Base-by-base conservation (phyloP, 2,888 invertebrate species). In the Tachystola acroxantha region DNA sequence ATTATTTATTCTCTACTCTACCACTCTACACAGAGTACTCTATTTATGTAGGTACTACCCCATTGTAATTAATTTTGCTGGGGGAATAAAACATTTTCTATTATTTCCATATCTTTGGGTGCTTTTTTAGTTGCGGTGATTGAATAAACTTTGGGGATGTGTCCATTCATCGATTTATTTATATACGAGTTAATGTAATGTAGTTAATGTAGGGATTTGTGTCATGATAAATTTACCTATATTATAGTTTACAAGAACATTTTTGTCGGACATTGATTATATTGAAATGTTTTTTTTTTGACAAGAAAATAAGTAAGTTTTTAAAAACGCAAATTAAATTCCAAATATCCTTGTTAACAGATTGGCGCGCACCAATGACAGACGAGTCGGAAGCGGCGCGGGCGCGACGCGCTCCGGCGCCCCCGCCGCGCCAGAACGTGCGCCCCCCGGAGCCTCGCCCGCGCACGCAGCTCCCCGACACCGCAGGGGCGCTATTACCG, bases 341-440 rank as follows among this genome's bases (percentile, higher is more conserved):
- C 12, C 1, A 16, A 26, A 27, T 27, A 7, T 12, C 20, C 13
- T 72, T 65, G 50, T 58, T 52, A 22, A 42, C 70, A 85, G 85
- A 85, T 84, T 85, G 85, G 85, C 85, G 85, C 75, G 81, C 84
- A 59, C 85, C 85, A 61, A 85, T 85, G 85, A 65, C 75, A 40
- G 85, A 85, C 60, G 85, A 84, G 57, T 55, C 78, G 68, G 84
- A 84, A 69, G 77, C 72, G 69, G 74, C 71, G 56, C 64, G 79
- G 70, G 71, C 64, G 47, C 65, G 80, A 55, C 80, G 84, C 50
- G 71, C 71, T 53, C 51, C 76, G 45, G 74, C 79, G 56, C 80
- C 79, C 50, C 77, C 78, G 59, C 78, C 78, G 57, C 72, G 73
- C 16, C 71, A 64, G 36, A 36, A 57, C 43, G 45, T 57, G 50